phyloP scores from a whole-genome alignment of 2,888 invertebrate species.

The Brachylomia viminalis region DNA sequence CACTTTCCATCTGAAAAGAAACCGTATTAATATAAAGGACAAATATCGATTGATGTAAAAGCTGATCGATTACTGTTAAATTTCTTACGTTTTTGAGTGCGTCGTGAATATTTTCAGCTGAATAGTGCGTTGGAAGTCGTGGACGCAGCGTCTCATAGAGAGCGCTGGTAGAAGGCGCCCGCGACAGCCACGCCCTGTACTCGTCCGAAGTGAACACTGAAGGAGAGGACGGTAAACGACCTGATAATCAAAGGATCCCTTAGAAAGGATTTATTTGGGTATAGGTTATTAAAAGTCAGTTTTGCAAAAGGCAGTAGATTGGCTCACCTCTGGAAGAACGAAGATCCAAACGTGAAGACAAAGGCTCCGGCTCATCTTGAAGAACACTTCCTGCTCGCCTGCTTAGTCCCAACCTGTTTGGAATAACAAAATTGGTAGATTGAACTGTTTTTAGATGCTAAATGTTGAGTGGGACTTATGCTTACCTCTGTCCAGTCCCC shows the following conservation, averaged over 20 bases:
- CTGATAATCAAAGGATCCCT: conserved; percentile 71
- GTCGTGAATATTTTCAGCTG: conserved; percentile 97
- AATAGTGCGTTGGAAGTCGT: conserved; percentile 94
- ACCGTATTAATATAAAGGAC: conserved; percentile 13
- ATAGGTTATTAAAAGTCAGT: not conserved
- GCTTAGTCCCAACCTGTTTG: conserved; percentile 82
- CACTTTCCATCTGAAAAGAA: conserved; percentile 86
- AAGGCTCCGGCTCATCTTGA: conserved; percentile 87
- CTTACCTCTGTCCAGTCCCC: conserved; percentile 90
- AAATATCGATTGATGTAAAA: not conserved
- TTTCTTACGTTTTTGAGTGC: conserved; percentile 94
- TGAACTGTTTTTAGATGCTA: not conserved
- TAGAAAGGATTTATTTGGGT: conserved; percentile 24
- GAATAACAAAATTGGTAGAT: conserved; percentile 34
- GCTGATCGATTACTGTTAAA: conserved; percentile 7
- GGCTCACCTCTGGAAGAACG: conserved; percentile 88
- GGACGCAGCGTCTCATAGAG: conserved; percentile 97
- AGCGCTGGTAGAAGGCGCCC: conserved; percentile 97
- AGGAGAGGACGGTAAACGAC: conserved; percentile 87
- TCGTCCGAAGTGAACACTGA: conserved; percentile 97
- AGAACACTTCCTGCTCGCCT: conserved; percentile 86
- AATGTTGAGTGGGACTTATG: conserved; percentile 15
- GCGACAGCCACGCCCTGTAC: conserved; percentile 97
- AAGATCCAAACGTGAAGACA: conserved; percentile 87
- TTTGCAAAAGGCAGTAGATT: not conserved